Evolutionary conservation across 2,797 vertebrate genomes (phyloP), one percentile per base, ranked within the genome.

Genomic region (Myotis vivesi): DNA sequence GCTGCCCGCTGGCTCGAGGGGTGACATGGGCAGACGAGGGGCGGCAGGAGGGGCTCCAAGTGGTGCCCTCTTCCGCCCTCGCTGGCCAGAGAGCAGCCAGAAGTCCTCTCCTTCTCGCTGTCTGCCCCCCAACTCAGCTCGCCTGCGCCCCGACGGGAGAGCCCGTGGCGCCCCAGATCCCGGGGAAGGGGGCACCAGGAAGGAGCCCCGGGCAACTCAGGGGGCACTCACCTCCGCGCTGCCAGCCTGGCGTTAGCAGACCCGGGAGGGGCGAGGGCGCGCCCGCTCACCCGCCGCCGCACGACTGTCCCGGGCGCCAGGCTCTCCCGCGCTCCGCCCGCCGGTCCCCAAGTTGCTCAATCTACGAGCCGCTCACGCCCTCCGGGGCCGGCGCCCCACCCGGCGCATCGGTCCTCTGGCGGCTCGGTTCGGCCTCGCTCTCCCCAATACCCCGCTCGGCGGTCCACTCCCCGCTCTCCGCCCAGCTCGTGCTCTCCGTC

Each of bases 301-400:
- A 13, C 81, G 82, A 97, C 95, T 51, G 94, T 96, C 86, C 95
- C 16, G 87, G 92, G 96, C 95, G 44, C 95, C 69, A 72, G 10
- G 95, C 90, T 92, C 49, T 51, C 91, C 87, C 46, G 96, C 96
- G 95, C 96, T 96, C 96, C 90, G 87, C 95, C 96, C 87, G 94
- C 94, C n/a, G 28, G 87, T 64, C 82, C 93, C 94, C 95, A 71
- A 90, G 62, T 97, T 97, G 97, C 97, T 97, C 97, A 97, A 97
- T 96, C 94, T 75, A 71, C 92, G 80, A 76, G 80, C 71, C 53
- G 95, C 95, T 96, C 94, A 96, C 94, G 89, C 94, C 93, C 97
- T 89, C 83, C 38, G 77, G 92, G 95, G 95, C 92, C 89, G 59
- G 95, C 51, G 96, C 97, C 97, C 96, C 96, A 96, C 96, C 97